Base-by-base conservation (phyloP, 2,113 vertebrate species). In the Typhlomys cinereus region DNA sequence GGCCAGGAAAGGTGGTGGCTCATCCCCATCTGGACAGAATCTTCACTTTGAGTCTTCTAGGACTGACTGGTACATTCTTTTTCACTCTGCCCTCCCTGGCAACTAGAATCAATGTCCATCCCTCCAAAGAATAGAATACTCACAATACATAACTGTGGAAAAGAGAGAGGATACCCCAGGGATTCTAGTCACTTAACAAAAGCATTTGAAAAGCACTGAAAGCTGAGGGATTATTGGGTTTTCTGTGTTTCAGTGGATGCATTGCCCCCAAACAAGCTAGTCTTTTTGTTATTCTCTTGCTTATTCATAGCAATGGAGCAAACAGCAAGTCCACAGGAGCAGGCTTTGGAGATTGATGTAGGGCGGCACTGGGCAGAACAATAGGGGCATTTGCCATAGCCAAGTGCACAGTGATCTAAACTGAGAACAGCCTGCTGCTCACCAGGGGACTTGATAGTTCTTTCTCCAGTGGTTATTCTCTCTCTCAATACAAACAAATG, bases 1-100 rank as follows among this genome's bases (percentile, higher is more conserved):
- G 46, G 69, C 87, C 73, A 90, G 91, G 85, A 92, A 95, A 92
- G n/a, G 34, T 76, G 88, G 50, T 82, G 50, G 21, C 25, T 46
- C 73, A 91, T 21, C n/a, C 39, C 39, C 29, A 74, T 4, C 54
- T 83, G 54, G 87, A 34, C 39, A 78, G 62, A 85, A 67, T 62
- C 39, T n/a, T 74, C 74, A n/a, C n/a, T n/a, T n/a, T 73, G 29
- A 90, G n/a, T 85, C 52, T 70, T 82, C 62, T 29, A 62, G 41
- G 85, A 15, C 27, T 66, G 29, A 78, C 5, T 31, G 76, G 46
- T 83, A 25, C 61, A 8, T 71, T 85, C n/a, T 79, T 87, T 93
- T 87, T 78, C 50, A 82, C 48, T 3, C 73, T 44, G 84, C 39
- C 54, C 5, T 13, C 70, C 34, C 25, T 36, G 52, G 57, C 8